A percentile compares a stretch with the other conserved stretches of the same genome.
Conservation (phyloP, 1,140 invertebrate species). For the Heliconius melpomene region DNA sequence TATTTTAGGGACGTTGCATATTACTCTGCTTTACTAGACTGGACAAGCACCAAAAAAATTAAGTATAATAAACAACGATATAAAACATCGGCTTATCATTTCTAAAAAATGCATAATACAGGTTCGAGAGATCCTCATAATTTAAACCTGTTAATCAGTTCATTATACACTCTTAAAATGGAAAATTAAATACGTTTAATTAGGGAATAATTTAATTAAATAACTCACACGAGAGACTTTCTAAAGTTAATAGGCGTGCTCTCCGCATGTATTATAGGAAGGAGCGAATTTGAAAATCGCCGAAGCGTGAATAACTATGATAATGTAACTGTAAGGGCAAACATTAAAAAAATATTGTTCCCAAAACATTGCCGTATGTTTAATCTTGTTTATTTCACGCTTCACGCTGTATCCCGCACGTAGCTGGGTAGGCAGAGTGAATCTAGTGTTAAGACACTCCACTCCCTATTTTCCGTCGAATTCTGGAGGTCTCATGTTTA, state of each 20-base stretch:
- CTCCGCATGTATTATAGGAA: slow-evolving; percentile 53
- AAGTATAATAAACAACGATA: too few relatives aligned
- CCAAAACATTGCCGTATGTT: slow-evolving; percentile 36
- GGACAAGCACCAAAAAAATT: too few relatives aligned
- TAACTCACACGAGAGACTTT: slow-evolving; percentile 17
- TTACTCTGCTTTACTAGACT: too few relatives aligned
- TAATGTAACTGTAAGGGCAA: slow-evolving; percentile 19
- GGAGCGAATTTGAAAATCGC: slow-evolving; percentile 43
- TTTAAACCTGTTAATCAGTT: neutral
- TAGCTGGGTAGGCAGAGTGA: too few relatives aligned
- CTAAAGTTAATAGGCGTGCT: slow-evolving; percentile 32
- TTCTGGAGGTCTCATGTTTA: too few relatives aligned
- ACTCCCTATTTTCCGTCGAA: too few relatives aligned
- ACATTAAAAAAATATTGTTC: neutral
- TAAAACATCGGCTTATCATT: too few relatives aligned
- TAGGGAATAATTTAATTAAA: slow-evolving; percentile 20
- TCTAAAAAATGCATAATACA: too few relatives aligned
- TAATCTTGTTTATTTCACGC: slow-evolving; percentile 30
- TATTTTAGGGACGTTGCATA: too few relatives aligned
- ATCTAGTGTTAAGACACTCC: too few relatives aligned
- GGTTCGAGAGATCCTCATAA: neutral
- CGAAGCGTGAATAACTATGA: slow-evolving; percentile 46
- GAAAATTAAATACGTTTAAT: slow-evolving; percentile 17
- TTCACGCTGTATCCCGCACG: too few relatives aligned
- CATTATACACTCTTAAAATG: slow-evolving; percentile 21